Conservation (phyloP, 2,797 vertebrate genomes). For the Pelochelys cantorii region DNA sequence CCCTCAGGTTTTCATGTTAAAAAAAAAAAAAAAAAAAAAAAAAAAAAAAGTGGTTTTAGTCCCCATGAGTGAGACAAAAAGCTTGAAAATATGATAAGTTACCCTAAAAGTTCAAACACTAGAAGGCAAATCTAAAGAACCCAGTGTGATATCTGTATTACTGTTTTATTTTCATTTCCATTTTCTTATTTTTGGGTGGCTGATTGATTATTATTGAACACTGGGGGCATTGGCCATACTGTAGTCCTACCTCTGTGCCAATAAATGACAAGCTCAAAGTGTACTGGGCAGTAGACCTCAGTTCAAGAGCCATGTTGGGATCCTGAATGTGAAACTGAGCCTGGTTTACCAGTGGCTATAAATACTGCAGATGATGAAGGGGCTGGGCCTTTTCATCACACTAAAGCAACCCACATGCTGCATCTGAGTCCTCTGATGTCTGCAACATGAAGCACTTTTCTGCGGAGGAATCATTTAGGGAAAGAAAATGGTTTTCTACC, state of each 20-base stretch:
- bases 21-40: too few relatives aligned
- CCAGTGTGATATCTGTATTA: background rate
- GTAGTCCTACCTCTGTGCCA: background rate
- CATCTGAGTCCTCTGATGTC: accelerated
- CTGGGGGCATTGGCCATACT: accelerated
- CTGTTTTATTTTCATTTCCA: background rate
- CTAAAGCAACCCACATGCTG: accelerated
- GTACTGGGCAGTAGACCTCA: accelerated
- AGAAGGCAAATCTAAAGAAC: background rate
- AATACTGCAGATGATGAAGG: accelerated
- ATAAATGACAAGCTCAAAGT: accelerated
- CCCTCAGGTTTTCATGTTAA: background rate
- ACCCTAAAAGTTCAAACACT: background rate
- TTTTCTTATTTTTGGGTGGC: background rate
- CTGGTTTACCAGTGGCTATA: background rate
- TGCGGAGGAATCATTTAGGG: background rate
- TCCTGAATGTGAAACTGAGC: accelerated
- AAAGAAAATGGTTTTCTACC: accelerated
- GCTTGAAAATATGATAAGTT: background rate
- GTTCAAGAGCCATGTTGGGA: accelerated
- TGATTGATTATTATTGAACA: accelerated
- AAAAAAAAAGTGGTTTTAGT: background rate
- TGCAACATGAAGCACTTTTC: accelerated
- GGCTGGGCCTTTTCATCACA: accelerated
- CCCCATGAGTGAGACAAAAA: background rate